phyloP scores from a whole-genome alignment of 2,797 vertebrate genomes.

The Chelon labrosus region DNA sequence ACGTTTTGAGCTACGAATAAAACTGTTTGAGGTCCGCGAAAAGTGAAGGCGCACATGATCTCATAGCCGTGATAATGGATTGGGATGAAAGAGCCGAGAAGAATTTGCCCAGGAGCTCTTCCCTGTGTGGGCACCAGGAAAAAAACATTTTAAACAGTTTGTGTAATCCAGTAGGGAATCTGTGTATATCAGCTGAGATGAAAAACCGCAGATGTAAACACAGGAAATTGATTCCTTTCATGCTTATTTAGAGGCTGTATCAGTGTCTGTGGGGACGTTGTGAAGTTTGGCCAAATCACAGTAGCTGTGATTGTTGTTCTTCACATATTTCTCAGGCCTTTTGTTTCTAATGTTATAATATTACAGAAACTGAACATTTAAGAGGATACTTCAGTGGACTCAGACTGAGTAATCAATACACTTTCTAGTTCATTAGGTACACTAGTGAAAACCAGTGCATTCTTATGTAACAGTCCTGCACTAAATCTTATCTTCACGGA shows the following conservation, averaged over 20 bases:
- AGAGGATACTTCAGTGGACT: constrained; percentile 8
- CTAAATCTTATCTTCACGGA: too few relatives aligned
- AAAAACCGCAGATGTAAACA: constrained; percentile 59
- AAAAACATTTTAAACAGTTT: constrained; percentile 24
- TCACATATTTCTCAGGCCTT: constrained; percentile 56
- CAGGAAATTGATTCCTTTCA: constrained; percentile 65
- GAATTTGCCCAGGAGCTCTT: neutral
- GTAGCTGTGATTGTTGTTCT: constrained; percentile 37
- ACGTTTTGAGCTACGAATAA: too few relatives aligned
- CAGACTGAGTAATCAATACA: neutral
- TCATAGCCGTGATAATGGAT: neutral
- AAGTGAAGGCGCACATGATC: neutral
- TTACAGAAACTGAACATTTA: constrained; percentile 25
- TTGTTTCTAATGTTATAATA: constrained; percentile 16
- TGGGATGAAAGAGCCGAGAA: neutral
- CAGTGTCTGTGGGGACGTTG: constrained; percentile 48
- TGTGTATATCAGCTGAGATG: constrained; percentile 14
- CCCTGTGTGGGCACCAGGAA: constrained; percentile 28
- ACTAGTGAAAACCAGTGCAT: too few relatives aligned
- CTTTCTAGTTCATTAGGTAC: too few relatives aligned
- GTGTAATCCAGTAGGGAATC: constrained; percentile 40
- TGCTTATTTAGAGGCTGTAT: constrained; percentile 54
- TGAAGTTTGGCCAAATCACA: constrained; percentile 44
- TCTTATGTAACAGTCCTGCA: too few relatives aligned
- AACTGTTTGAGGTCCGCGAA: neutral